A percentile compares a stretch with the other conserved stretches of the same genome.
phyloP scores from a whole-genome alignment of 2,113 vertebrate genomes.

The Tympanuchus pallidicinctus region DNA sequence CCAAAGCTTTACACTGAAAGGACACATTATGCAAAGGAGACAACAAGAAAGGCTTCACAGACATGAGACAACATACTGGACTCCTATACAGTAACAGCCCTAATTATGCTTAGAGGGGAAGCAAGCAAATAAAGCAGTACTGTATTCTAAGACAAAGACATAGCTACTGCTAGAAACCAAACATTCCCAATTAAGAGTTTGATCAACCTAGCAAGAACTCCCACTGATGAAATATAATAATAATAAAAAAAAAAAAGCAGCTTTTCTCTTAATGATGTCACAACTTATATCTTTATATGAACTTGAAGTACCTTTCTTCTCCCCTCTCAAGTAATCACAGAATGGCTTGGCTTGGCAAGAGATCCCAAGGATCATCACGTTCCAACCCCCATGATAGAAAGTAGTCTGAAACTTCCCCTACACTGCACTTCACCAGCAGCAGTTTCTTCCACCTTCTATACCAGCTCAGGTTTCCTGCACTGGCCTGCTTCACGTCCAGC shows the following conservation, averaged over 20 bases:
- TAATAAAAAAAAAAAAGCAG: background rate
- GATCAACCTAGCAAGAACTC: background rate
- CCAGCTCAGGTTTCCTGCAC: background rate
- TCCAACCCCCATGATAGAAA: background rate
- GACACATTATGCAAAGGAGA: conserved; percentile 38
- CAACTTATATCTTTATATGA: background rate
- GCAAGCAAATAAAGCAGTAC: conserved; percentile 31
- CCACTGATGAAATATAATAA: background rate
- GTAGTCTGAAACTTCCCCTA: background rate
- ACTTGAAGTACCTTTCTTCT: background rate
- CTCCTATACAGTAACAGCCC: conserved; percentile 4
- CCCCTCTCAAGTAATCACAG: no score
- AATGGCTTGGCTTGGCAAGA: no score
- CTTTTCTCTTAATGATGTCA: background rate
- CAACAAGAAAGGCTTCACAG: conserved; percentile 15
- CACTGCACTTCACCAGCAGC: background rate
- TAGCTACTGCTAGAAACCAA: background rate
- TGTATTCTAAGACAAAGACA: conserved; percentile 31
- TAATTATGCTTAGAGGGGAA: conserved; percentile 27
- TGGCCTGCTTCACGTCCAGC: background rate
- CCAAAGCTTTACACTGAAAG: conserved; percentile 52
- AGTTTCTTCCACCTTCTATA: background rate
- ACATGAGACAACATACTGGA: conserved; percentile 22
- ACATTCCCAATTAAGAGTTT: background rate
- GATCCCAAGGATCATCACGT: no score